These are phyloP conservation scores for Setophaga kirtlandii DNA, from an alignment of 2,113 vertebrate genomes.

Conservation along the genomic window DNA sequence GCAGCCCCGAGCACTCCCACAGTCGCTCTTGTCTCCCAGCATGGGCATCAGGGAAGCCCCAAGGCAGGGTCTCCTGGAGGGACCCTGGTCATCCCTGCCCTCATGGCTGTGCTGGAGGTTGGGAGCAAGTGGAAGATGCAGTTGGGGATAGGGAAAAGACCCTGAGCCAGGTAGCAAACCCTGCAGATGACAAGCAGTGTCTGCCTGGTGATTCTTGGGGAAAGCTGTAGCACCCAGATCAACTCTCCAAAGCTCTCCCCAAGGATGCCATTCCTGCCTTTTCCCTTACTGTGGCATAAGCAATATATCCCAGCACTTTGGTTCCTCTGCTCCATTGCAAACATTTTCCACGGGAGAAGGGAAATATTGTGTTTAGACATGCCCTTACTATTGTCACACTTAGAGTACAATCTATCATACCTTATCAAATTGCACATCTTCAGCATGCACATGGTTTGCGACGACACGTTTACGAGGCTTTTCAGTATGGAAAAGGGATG, in stretches of 20 bases:
- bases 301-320: fast-evolving
- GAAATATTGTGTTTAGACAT: slow-evolving; percentile 58
- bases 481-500: not conserved
- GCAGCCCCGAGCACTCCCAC: not conserved
- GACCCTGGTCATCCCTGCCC: not conserved
- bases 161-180: fast-evolving
- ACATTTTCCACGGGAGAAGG: not conserved
- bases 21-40: not conserved
- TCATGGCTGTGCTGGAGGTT: not conserved
- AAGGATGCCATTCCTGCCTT: not conserved
- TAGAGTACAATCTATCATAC: not conserved
- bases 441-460: not conserved
- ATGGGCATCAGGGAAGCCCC: not conserved
- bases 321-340: not conserved
- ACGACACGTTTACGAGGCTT: not conserved
- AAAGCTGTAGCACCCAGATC: not conserved
- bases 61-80: not conserved
- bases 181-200: fast-evolving
- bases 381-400: slow-evolving; percentile 48
- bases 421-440: slow-evolving; percentile 60
- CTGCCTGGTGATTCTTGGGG: not conserved
- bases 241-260: not conserved
- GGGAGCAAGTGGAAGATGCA: not conserved
- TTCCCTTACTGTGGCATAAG: not conserved
- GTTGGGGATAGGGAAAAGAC: no score